Base-by-base conservation (phyloP, 2,888 invertebrate species). In the Tethea ocularis region DNA sequence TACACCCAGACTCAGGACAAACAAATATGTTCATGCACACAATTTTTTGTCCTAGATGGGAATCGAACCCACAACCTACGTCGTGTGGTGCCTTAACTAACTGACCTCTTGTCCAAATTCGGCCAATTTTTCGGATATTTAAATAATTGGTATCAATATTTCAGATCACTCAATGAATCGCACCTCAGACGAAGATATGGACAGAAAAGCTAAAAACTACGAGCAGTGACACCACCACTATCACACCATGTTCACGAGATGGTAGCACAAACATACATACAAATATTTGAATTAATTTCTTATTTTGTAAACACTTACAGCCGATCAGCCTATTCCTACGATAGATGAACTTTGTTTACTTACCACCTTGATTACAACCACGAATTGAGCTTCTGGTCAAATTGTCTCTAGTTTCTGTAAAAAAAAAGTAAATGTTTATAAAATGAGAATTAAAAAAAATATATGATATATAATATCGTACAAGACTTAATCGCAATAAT, bases 131-230 rank as follows among this genome's bases (percentile, higher is more conserved):
- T 6, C 5, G 29, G 17, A 41, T 1, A 17, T n/a, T 1, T 4
- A 15, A 6, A 36, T 20, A 24, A 26, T 33, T 59, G 22, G 4
- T 57, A 38, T 62, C 57, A 64, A 58, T 57, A 52, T 67, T 66
- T 0, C 82, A 91, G 93, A 93, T 67, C 93, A 93, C 66, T 75
- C 87, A 1, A 91, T 92, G 88, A 93, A 93, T 73, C 87, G 93
- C 8, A 78, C 88, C 0, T 83, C 89, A 0, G 93, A 93, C 36
- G 93, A 93, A 24, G 93, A 93, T 0, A 81, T 91, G 82, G 93
- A 93, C 61, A 77, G 93, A n/a, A 93, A 93, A 64, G 74, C 91
- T 33, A 91, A 92, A 57, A 86, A 87, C 66, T 91, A 89, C 75
- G 93, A 93, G 6, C 90, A 91, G 87, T 89, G 91, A 89, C 87